A percentile compares a stretch with the other conserved stretches of the same genome.
phyloP scores from a whole-genome alignment of 2,888 invertebrate genomes.

The Rhopalosiphum nymphaeae region DNA sequence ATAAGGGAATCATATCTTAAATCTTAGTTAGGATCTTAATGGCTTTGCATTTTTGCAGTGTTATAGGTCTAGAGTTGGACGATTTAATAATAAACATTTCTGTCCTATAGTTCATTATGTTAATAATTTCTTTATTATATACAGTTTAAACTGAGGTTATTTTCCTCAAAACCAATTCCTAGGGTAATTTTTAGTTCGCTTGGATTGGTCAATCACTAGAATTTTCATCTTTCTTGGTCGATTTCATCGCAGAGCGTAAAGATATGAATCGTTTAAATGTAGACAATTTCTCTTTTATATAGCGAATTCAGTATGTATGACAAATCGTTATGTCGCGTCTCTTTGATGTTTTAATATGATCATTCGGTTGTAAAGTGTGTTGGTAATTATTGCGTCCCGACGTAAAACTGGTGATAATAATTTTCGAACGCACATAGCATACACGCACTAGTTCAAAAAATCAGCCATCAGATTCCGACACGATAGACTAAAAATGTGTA shows the following conservation, averaged over 20 bases:
- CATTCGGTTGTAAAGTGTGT: not conserved
- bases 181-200: not conserved
- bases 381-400: not conserved
- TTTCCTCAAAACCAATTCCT: not conserved
- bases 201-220: not conserved
- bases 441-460: not conserved
- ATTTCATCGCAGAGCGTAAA: not conserved
- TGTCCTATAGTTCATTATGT: not conserved
- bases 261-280: not conserved
- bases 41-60: not conserved
- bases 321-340: not conserved
- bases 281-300: not conserved
- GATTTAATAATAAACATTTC: not conserved
- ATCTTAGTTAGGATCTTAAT: not conserved
- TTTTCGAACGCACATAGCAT: not conserved
- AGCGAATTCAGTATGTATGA: not conserved
- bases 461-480: not conserved
- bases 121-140: not conserved
- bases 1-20: not conserved
- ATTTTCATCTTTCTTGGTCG: not conserved
- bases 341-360: not conserved
- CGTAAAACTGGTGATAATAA: not conserved
- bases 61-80: not conserved
- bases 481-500: not conserved
- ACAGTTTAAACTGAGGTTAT: not conserved